Evolutionary conservation across 2,888 invertebrate species (phyloP), one percentile per base, ranked within the genome.

Genomic region (Heliconius sara): DNA sequence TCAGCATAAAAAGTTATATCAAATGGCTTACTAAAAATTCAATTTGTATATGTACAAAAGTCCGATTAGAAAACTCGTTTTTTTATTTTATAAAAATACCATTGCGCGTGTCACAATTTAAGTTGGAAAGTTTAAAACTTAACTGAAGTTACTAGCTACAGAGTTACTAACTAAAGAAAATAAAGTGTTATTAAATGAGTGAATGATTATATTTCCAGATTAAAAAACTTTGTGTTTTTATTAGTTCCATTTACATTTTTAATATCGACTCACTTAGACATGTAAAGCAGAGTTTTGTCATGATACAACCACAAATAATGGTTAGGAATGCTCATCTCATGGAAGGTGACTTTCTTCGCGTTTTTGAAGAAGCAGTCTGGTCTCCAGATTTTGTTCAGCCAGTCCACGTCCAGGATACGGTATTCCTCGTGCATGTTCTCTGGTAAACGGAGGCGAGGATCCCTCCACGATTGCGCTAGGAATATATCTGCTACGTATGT

Each of bases 291-390:
- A 0, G 98, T 98, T 92, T 98, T 98, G 90, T 98, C 98, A 87
- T 98, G 98, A 87, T 98, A 98, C 81, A 98, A 91, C 98, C 98
- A 98, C 19, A 98, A 95, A 89, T 98, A 98, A 91, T 98, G 98
- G 89, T 98, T 98, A 0, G 98, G 98, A 90, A 98, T 98, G 89
- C 98, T 98, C 98, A 98, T 98, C 93, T 98, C 98, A 86, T 98
- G 98, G 88, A 98, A 98, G 25, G 98, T 98, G n/a, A 96, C 98
- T 89, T 98, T 98, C 93, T 98, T 98, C 27, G 98, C 98, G 90
- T 98, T 98, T 93, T 98, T 98, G 92, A 98, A 98, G 94, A 98
- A 98, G 90, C 98, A 98, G 92, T 98, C 98, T 0, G 98, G 98
- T 80, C 98, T 95, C 98, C 98, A 98, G 89, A 98, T 98, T 90